Base-by-base conservation (phyloP, 1,140 invertebrate genomes). In the Nebria ingens region DNA sequence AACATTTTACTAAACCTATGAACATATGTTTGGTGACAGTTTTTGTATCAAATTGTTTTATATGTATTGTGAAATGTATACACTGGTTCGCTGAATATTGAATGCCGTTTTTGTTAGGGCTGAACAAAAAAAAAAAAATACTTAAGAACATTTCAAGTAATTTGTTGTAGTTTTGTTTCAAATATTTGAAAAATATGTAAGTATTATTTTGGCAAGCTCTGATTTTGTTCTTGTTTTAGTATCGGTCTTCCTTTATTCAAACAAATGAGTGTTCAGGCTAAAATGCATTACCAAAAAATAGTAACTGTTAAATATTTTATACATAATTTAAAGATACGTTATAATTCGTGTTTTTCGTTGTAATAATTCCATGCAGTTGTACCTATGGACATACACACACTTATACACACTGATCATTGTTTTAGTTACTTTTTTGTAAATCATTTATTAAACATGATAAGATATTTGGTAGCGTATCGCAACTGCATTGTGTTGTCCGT, bases 251-350 rank as follows among this genome's bases (percentile, higher is more conserved):
- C 67, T 66, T 65, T 66, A n/a, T n/a, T n/a, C n/a, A n/a, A n/a
- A n/a, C n/a, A 58, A 61, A 61, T 66, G 64, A 67, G 64, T 66
- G 63, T 68, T 69, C 64, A 68, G 60, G 65, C 68, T 68, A 64
- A n/a, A n/a, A n/a, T 65, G 64, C 66, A 69, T 68, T 66, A 69
- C 65, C 64, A 68, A 67, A 65, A 65, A 68, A 67, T 70, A 68
- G 64, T 69, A 69, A 69, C 68, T 70, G 68, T 70, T 70, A 70
- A 45, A 70, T 70, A 70, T 70, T 70, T 70, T 70, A 70, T 70
- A 70, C 66, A 70, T 70, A 70, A 70, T 70, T 70, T 70, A 70
- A 70, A 66, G 15, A 63, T 69, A 69, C 62, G 68, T 70, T 70
- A 70, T 65, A 58, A 68, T 45, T 45, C 40, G 15, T 45, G 40